Conservation (phyloP, 2,113 vertebrate species). For the Actinemys pallida region DNA sequence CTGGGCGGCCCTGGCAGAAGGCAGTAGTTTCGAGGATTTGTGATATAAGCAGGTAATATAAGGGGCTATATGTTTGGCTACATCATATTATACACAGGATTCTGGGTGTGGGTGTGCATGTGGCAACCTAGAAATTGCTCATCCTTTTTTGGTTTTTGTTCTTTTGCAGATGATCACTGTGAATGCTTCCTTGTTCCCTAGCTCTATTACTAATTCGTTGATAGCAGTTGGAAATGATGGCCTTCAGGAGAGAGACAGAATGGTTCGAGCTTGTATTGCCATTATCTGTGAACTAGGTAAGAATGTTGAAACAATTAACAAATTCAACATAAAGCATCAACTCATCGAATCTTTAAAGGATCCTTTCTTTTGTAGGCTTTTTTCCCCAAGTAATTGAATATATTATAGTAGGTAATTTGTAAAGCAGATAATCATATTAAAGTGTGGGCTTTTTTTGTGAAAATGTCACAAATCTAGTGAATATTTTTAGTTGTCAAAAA, state of each 20-base stretch:
- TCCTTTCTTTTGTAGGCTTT: neutral
- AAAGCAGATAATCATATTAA: neutral
- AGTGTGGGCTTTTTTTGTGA: neutral
- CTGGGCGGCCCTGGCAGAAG: neutral
- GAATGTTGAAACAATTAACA: constrained; percentile 37
- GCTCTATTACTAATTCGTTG: constrained; percentile 95
- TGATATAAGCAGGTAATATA: neutral
- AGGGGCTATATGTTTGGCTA: neutral
- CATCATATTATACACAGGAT: neutral
- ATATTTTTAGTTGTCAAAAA: neutral
- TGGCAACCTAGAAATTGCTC: constrained; percentile 32
- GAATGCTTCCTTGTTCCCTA: constrained; percentile 97
- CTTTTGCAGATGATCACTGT: constrained; percentile 95
- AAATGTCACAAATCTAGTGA: neutral
- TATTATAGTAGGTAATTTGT: neutral
- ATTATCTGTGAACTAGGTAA: constrained; percentile 98
- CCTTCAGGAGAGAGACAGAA: constrained; percentile 96
- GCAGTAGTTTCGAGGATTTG: neutral
- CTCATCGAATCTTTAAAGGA: neutral
- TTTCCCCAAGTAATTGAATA: neutral
- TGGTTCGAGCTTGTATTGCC: constrained; percentile 98
- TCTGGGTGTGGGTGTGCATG: neutral
- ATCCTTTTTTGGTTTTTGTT: constrained; percentile 34
- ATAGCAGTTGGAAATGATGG: constrained; percentile 98
- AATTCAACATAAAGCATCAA: neutral